Evolutionary conservation across 1,140 invertebrate genomes (phyloP).

Genomic region (Philaenus spumarius): DNA sequence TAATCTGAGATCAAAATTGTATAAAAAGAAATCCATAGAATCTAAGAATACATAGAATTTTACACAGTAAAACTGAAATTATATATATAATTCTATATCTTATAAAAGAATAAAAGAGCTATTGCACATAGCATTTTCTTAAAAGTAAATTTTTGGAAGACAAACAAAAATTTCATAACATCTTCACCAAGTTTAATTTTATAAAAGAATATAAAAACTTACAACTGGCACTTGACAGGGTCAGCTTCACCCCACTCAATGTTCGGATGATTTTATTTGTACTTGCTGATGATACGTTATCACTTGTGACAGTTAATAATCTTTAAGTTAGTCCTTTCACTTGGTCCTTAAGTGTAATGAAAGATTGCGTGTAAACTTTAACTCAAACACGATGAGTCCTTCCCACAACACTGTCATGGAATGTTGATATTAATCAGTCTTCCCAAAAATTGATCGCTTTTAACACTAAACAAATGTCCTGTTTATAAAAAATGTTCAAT

Average conservation of each 20-base stretch:
- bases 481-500: background rate
- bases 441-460: background rate
- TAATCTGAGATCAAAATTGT: constrained; percentile 14
- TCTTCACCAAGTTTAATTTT: constrained; percentile 7
- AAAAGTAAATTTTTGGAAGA: constrained; percentile 12
- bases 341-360: constrained; percentile 8
- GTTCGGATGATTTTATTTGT: background rate
- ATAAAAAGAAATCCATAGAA: background rate
- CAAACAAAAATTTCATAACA: constrained; percentile 2
- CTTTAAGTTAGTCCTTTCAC: background rate
- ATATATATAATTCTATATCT: constrained; percentile 5
- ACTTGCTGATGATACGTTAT: background rate
- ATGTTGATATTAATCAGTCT: constrained; percentile 18
- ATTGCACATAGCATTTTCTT: constrained; percentile 17
- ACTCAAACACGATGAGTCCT: background rate
- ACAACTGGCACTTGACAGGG: constrained; percentile 17
- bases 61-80: background rate
- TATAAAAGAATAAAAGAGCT: constrained; percentile 5
- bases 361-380: constrained; percentile 3
- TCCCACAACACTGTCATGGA: constrained; percentile 14
- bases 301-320: background rate
- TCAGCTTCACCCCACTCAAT: too few relatives aligned
- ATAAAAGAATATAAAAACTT: constrained; percentile 16
- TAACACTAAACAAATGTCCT: background rate
- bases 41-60: constrained; percentile 6